phyloP scores from a whole-genome alignment of 1,140 invertebrate species.

The Odontomachus brunneus region DNA sequence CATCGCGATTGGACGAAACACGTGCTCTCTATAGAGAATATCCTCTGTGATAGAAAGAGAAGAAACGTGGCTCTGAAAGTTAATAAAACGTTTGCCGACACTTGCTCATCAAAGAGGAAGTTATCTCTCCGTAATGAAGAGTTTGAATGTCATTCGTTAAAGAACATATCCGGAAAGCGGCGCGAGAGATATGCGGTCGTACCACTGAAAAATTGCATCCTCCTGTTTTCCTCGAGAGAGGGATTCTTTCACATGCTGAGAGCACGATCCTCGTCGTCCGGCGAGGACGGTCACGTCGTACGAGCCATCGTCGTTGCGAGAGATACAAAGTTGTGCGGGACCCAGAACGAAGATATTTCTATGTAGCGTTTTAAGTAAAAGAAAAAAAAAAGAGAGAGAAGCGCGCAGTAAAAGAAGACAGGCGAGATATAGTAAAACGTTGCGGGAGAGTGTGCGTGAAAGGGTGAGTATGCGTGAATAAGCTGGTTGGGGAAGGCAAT shows the following conservation, averaged over 20 bases:
- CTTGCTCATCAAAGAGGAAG: neutral
- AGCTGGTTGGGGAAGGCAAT: slow-evolving; percentile 7
- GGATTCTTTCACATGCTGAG: slow-evolving; percentile 36
- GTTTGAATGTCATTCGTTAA: neutral
- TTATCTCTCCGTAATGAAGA: neutral
- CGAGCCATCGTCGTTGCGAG: slow-evolving; percentile 70
- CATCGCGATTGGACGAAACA: neutral
- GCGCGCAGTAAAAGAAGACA: slow-evolving; percentile 1
- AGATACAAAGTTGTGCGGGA: slow-evolving; percentile 74
- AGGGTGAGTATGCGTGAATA: slow-evolving; percentile 47
- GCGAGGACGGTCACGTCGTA: slow-evolving; percentile 69
- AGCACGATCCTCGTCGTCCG: slow-evolving; percentile 42
- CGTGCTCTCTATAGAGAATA: neutral
- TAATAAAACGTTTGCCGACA: slow-evolving; percentile 1
- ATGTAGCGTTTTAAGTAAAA: slow-evolving; percentile 71
- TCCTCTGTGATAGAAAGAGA: neutral
- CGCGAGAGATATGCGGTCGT: neutral
- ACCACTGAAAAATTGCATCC: slow-evolving; percentile 30
- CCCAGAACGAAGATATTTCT: slow-evolving; percentile 77
- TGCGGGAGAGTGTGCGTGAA: slow-evolving; percentile 49
- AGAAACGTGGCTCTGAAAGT: neutral
- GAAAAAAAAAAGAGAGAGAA: slow-evolving; percentile 32
- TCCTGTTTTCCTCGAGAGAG: slow-evolving; percentile 23
- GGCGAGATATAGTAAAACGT: slow-evolving; percentile 43
- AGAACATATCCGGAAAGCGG: neutral